Evolutionary conservation across 1,140 invertebrate species (phyloP).

Genomic region (Drosophila miranda): DNA sequence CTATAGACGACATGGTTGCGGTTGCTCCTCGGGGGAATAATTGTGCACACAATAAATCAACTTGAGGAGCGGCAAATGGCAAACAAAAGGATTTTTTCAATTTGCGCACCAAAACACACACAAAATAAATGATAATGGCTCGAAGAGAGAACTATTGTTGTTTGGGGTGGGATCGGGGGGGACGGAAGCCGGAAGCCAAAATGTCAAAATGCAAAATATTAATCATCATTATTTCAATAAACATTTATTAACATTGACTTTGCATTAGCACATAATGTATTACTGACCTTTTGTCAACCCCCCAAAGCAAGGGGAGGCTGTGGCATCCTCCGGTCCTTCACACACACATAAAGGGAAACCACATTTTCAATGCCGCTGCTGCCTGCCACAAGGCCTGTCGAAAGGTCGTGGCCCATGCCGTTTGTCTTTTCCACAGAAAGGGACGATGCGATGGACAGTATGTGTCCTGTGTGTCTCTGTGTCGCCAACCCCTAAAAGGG

Average conservation of each 20-base stretch:
- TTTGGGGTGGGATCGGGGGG: no score
- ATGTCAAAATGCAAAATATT: slow-evolving; percentile 80
- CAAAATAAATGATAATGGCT: slow-evolving; percentile 50
- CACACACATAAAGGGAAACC: slow-evolving; percentile 29
- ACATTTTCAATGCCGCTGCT: slow-evolving; percentile 59
- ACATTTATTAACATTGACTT: slow-evolving; percentile 81
- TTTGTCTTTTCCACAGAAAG: slow-evolving; percentile 62
- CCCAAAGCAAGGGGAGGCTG: background rate
- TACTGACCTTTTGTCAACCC: slow-evolving; percentile 62
- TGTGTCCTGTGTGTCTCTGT: background rate
- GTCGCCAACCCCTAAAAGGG: slow-evolving; percentile 5
- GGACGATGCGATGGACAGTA: slow-evolving; percentile 10
- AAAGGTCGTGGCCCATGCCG: slow-evolving; percentile 56
- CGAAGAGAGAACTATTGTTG: slow-evolving; percentile 36
- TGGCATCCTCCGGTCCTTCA: slow-evolving; percentile 26
- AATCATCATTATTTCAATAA: slow-evolving; percentile 81
- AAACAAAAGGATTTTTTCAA: slow-evolving; percentile 69
- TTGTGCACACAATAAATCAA: slow-evolving; percentile 72
- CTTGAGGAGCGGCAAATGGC: slow-evolving; percentile 69
- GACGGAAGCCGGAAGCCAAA: slow-evolving; percentile 39
- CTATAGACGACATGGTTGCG: no score
- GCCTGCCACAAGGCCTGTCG: slow-evolving; percentile 49
- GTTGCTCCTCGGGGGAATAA: slow-evolving; percentile 32
- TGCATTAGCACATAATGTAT: slow-evolving; percentile 81
- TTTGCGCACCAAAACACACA: slow-evolving; percentile 29